Conservation (phyloP, 1,140 invertebrate genomes). For the Ostrea edulis region DNA sequence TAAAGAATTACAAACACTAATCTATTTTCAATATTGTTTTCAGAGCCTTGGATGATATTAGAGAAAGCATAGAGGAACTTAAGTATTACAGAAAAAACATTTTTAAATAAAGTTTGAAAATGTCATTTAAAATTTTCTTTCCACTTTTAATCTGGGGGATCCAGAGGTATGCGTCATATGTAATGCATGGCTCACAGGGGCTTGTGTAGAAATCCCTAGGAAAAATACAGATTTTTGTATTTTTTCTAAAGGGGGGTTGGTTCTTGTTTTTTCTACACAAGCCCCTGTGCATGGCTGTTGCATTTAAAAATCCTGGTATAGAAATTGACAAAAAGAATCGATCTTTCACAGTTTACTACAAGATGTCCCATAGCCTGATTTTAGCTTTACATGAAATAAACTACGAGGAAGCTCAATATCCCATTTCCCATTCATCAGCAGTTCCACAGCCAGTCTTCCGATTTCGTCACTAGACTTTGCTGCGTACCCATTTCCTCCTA, state of each 20-base stretch:
- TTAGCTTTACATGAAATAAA: slow-evolving; percentile 44
- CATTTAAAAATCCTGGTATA: too few relatives aligned
- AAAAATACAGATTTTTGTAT: too few relatives aligned
- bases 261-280: too few relatives aligned
- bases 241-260: too few relatives aligned
- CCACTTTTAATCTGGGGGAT: not conserved
- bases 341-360: not conserved
- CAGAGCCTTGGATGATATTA: slow-evolving; percentile 90
- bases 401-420: slow-evolving; percentile 32
- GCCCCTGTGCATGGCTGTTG: too few relatives aligned
- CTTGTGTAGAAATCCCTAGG: too few relatives aligned
- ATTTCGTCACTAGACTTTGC: slow-evolving; percentile 62
- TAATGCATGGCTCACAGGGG: too few relatives aligned
- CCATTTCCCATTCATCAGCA: slow-evolving; percentile 51
- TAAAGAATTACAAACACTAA: too few relatives aligned
- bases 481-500: slow-evolving; percentile 57
- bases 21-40: slow-evolving; percentile 50
- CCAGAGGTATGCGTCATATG: not conserved
- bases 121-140: not conserved
- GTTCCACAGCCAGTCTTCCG: slow-evolving; percentile 53
- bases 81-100: slow-evolving; percentile 83
- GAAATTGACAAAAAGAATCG: too few relatives aligned
- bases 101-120: slow-evolving; percentile 64
- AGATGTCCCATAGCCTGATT: not conserved
- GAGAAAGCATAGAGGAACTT: slow-evolving; percentile 91